phyloP scores from a whole-genome alignment of 2,797 vertebrate species.

The Enteromius fasciolatus region DNA sequence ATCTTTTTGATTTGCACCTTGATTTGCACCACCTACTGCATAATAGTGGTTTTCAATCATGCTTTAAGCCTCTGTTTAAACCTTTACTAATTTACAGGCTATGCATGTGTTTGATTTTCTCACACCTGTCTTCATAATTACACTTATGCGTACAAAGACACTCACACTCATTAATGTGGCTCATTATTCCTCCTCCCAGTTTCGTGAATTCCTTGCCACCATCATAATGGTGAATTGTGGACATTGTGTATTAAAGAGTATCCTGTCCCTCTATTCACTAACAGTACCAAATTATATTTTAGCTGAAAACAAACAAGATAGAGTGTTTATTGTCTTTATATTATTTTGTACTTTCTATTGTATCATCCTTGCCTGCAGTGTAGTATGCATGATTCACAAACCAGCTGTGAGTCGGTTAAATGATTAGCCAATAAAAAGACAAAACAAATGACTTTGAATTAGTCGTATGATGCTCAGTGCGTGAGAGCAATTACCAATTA shows the following conservation, averaged over 20 bases:
- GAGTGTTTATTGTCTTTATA: no score
- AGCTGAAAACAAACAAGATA: not conserved
- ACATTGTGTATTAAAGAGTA: not conserved
- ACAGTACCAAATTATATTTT: not conserved
- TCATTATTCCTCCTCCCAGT: constrained; percentile 10
- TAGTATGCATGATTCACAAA: constrained; percentile 4
- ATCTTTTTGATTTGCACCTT: not conserved
- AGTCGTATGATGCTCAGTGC: not conserved
- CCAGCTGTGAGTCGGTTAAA: not conserved
- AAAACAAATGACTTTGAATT: not conserved
- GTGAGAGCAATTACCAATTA: not conserved
- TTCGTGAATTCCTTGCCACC: not conserved
- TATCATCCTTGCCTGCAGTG: not conserved
- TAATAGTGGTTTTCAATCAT: constrained; percentile 1
- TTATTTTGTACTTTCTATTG: no score
- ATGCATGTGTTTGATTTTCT: not conserved
- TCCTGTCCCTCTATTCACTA: not conserved
- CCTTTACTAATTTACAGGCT: constrained; percentile 4
- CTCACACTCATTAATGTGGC: not conserved
- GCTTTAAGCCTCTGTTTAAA: not conserved
- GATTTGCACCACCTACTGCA: not conserved
- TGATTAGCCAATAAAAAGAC: not conserved
- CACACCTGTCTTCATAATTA: not conserved
- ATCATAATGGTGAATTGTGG: constrained; percentile 21
- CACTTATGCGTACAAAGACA: not conserved